phyloP scores from a whole-genome alignment of 1,140 invertebrate species.

The Kradibia gibbosae region DNA sequence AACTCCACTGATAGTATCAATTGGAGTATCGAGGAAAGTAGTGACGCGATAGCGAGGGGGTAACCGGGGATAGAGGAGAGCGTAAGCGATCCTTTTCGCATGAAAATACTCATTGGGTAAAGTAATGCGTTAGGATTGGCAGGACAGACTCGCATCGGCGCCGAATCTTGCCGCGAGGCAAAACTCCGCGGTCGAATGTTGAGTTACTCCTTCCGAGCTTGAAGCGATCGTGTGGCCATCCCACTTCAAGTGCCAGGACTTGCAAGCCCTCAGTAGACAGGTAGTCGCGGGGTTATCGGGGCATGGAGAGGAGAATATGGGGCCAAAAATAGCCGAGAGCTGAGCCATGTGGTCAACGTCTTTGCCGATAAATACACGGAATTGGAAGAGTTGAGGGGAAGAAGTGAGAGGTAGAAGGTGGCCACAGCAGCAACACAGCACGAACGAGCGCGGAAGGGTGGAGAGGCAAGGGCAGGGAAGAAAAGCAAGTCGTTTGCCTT shows the following conservation, averaged over 20 bases:
- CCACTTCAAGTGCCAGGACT: not conserved
- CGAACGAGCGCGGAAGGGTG: not conserved
- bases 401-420: slow-evolving; percentile 38
- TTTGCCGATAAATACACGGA: slow-evolving; percentile 52
- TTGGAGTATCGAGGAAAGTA: not conserved
- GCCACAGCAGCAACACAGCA: no score
- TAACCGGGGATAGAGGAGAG: not conserved
- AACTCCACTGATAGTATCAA: not conserved
- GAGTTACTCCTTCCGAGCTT: not conserved
- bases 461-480: slow-evolving; percentile 41
- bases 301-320: slow-evolving; percentile 24
- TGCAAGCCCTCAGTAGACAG: slow-evolving; percentile 24
- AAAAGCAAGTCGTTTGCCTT: slow-evolving; percentile 51
- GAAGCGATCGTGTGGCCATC: slow-evolving; percentile 1
- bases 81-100: not conserved
- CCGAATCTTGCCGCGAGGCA: slow-evolving; percentile 30
- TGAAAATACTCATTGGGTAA: slow-evolving; percentile 23
- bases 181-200: slow-evolving; percentile 42
- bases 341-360: slow-evolving; percentile 60
- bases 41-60: not conserved
- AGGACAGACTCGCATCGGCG: not conserved
- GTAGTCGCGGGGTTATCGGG: slow-evolving; percentile 43
- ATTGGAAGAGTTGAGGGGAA: slow-evolving; percentile 38
- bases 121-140: not conserved
- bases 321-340: slow-evolving; percentile 54